Evolutionary conservation across 2,888 invertebrate genomes (phyloP).

Genomic region (Orthosia cruda): DNA sequence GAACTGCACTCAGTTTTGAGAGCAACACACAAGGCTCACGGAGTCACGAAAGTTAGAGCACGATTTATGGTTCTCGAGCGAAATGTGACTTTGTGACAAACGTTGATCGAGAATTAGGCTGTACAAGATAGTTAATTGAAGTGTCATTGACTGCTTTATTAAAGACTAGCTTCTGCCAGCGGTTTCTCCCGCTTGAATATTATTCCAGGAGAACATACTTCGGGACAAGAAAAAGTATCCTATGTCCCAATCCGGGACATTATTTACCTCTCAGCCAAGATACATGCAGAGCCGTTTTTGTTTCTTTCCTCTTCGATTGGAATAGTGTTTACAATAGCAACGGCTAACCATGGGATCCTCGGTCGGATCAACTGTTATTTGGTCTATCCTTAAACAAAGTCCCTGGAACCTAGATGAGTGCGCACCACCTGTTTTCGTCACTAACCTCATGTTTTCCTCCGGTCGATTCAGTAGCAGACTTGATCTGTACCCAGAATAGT

Average conservation of each 20-base stretch:
- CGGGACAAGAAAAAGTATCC: no score
- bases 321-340: background rate
- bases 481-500: background rate
- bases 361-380: no score
- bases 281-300: no score
- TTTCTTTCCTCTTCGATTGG: no score
- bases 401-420: background rate
- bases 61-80: constrained; percentile 60
- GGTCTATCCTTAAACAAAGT: no score
- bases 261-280: no score
- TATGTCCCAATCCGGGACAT: no score
- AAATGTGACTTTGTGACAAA: constrained; percentile 57
- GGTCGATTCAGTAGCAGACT: background rate
- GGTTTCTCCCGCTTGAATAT: no score
- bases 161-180: background rate
- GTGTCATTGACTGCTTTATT: constrained; percentile 9
- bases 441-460: background rate
- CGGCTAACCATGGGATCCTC: background rate
- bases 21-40: constrained; percentile 70
- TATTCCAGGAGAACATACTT: no score
- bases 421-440: no score
- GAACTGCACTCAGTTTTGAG: constrained; percentile 71
- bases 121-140: constrained; percentile 19
- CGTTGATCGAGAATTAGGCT: constrained; percentile 36
- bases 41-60: constrained; percentile 79